phyloP scores from a whole-genome alignment of 1,140 invertebrate genomes.

The Polyergus mexicanus region DNA sequence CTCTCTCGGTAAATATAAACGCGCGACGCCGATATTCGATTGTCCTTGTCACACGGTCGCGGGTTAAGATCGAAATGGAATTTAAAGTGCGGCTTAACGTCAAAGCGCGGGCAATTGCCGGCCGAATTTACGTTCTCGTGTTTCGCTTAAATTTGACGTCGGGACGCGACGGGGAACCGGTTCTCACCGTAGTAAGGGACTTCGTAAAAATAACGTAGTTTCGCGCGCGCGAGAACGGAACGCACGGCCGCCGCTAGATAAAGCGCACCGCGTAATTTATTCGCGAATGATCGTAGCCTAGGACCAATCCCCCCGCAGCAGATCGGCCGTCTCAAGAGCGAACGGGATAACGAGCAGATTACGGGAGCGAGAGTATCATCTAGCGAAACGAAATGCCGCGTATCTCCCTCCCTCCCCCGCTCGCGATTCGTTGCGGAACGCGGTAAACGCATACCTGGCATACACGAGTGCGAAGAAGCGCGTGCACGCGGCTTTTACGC shows the following conservation, averaged over 20 bases:
- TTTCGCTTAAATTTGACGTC: slow-evolving; percentile 29
- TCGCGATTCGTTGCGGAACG: slow-evolving; percentile 63
- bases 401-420: neutral
- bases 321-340: slow-evolving; percentile 34
- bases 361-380: slow-evolving; percentile 52
- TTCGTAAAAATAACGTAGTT: slow-evolving; percentile 53
- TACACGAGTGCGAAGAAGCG: slow-evolving; percentile 58
- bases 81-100: slow-evolving; percentile 46
- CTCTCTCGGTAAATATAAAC: slow-evolving; percentile 14
- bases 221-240: neutral
- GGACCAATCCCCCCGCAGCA: neutral
- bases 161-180: slow-evolving; percentile 25
- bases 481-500: slow-evolving; percentile 59
- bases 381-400: slow-evolving; percentile 62
- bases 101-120: slow-evolving; percentile 50
- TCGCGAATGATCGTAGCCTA: slow-evolving; percentile 45
- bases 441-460: slow-evolving; percentile 56
- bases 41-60: slow-evolving; percentile 37
- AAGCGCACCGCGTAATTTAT: slow-evolving; percentile 61
- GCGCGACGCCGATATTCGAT: slow-evolving; percentile 15
- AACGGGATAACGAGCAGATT: slow-evolving; percentile 70
- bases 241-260: slow-evolving; percentile 22
- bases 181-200: neutral
- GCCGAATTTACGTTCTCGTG: slow-evolving; percentile 38
- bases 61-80: slow-evolving; percentile 51